Conservation (phyloP, 2,797 vertebrate genomes). For the Gallinago solitaria region DNA sequence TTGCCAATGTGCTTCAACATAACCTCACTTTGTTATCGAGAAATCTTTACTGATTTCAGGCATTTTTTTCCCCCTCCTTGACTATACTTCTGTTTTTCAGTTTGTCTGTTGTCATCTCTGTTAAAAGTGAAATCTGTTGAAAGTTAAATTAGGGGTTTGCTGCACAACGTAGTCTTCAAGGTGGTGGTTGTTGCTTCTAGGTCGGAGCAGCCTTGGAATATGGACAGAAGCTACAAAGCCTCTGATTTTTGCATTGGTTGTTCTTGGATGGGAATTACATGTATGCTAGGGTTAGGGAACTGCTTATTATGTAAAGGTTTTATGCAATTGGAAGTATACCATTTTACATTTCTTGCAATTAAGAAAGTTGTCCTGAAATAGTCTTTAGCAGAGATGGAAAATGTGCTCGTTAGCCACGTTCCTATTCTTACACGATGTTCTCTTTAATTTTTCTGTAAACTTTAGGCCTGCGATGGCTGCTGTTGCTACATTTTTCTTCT, state of each 20-base stretch:
- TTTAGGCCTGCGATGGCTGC: background rate
- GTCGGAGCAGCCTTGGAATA: background rate
- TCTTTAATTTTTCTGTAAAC: background rate
- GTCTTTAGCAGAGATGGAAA: slow-evolving; percentile 30
- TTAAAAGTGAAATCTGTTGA: background rate
- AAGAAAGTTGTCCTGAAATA: slow-evolving; percentile 33
- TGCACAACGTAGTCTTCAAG: background rate
- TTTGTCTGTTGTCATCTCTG: background rate
- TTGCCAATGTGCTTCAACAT: background rate
- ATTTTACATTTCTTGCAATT: slow-evolving; percentile 23
- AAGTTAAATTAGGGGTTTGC: background rate
- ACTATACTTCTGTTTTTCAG: background rate
- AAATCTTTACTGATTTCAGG: background rate
- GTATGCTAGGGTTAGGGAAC: background rate
- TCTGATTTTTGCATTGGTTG: background rate
- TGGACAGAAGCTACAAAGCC: background rate
- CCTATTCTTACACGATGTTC: background rate
- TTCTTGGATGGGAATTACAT: background rate
- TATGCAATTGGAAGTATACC: background rate
- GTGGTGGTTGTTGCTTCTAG: background rate
- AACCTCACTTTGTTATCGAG: background rate
- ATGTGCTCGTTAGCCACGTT: slow-evolving; percentile 20
- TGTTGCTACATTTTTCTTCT: background rate
- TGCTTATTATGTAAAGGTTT: slow-evolving; percentile 28
- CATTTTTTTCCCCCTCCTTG: background rate